Percentiles rank a stretch among this genome's conserved stretches.
phyloP scores from a whole-genome alignment of 2,888 invertebrate species.

The Uropetala carovei region DNA sequence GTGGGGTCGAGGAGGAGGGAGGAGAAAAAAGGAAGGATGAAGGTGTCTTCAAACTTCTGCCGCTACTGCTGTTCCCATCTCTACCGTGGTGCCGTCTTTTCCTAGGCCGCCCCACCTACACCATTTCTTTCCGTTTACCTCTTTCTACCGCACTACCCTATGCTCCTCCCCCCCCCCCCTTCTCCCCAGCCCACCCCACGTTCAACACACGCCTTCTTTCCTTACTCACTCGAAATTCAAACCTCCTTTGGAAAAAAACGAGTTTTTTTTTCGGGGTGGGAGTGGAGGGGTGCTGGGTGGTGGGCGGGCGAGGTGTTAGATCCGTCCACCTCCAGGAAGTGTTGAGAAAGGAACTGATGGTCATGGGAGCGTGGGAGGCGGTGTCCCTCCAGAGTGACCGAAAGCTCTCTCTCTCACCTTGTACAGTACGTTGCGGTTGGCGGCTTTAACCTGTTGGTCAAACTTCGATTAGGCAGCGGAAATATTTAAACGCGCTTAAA shows the following conservation, averaged over 20 bases:
- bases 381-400: neutral
- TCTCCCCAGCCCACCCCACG: no score
- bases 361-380: neutral
- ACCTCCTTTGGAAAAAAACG: no score
- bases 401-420: neutral
- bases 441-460: conserved; percentile 51
- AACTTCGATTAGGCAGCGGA: neutral
- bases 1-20: neutral
- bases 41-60: neutral
- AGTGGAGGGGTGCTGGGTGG: no score
- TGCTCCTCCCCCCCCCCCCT: no score
- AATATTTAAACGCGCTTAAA: conserved; percentile 42
- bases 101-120: neutral
- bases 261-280: no score
- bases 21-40: neutral
- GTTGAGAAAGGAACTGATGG: neutral
- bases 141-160: neutral
- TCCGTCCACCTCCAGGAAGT: no score
- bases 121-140: neutral
- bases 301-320: no score
- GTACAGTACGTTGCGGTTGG: neutral
- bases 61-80: neutral
- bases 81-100: no score
- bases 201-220: no score
- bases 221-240: no score